A percentile compares a stretch with the other conserved stretches of the same genome.
Evolutionary conservation across 2,888 invertebrate genomes (phyloP).

Genomic region (Invenusta paracnida): DNA sequence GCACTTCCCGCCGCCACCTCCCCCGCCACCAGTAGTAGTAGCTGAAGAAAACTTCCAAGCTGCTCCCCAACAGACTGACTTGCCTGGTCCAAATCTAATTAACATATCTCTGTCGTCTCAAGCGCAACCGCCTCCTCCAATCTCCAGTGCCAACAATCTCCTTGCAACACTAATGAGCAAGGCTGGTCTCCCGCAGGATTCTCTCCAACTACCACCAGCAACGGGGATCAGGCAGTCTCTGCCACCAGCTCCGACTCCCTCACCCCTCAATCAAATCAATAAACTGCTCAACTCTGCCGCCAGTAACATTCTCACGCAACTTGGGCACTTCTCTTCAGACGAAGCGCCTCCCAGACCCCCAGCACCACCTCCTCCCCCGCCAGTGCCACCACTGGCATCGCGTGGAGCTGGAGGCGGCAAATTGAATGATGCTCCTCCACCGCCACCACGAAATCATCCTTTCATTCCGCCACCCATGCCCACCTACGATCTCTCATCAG

Average conservation of each 20-base stretch:
- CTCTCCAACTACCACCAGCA: background rate
- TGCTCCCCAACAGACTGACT: background rate
- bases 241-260: background rate
- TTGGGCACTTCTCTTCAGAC: background rate
- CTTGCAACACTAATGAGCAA: constrained; percentile 40
- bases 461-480: constrained; percentile 1
- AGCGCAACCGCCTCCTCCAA: background rate
- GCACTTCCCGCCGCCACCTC: background rate
- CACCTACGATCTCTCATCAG: background rate
- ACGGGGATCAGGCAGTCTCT: background rate
- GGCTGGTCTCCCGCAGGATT: constrained; percentile 24
- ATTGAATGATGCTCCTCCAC: background rate
- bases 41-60: background rate
- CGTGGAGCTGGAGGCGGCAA: too few relatives aligned
- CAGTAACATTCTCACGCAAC: constrained; percentile 19
- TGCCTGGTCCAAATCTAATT: background rate
- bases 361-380: constrained; percentile 19
- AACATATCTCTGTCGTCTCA: background rate
- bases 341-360: background rate
- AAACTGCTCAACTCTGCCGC: constrained; percentile 38
- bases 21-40: background rate
- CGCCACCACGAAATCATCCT: background rate
- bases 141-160: constrained; percentile 17
- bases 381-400: background rate
- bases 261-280: constrained; percentile 38